These are phyloP conservation scores for Cydia strobilella DNA, from an alignment of 1,140 invertebrate species.

Conservation along the genomic window DNA sequence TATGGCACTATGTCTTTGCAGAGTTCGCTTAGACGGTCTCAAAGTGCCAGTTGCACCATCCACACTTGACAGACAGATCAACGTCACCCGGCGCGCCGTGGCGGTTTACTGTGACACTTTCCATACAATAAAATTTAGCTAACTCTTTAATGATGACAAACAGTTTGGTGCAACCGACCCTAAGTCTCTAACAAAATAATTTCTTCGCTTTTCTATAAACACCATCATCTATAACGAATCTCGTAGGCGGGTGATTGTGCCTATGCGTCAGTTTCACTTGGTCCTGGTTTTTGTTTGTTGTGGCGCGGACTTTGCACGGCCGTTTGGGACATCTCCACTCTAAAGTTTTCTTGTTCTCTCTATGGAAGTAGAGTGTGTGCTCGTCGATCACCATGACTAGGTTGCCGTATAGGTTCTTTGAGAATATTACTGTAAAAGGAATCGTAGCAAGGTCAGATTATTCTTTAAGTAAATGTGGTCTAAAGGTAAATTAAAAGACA, in stretches of 20 bases:
- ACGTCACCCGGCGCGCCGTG: too few species aligned
- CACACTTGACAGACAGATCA: too few species aligned
- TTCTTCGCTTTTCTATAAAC: constrained; percentile 4
- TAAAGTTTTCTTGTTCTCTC: constrained; percentile 2
- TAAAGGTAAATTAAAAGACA: too few species aligned
- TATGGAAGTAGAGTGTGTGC: constrained; percentile 6
- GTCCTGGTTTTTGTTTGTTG: background rate
- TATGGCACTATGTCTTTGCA: too few species aligned
- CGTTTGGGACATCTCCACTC: background rate
- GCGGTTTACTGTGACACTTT: too few species aligned
- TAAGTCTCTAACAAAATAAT: too few species aligned
- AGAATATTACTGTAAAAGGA: background rate
- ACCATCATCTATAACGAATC: background rate
- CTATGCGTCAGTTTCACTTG: background rate
- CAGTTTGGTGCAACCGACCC: too few species aligned
- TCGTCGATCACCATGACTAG: constrained; percentile 18
- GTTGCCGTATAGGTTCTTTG: background rate
- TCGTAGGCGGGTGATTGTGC: background rate
- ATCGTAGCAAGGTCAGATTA: background rate
- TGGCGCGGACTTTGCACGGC: background rate
- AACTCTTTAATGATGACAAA: too few species aligned
- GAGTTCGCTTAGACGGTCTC: too few species aligned
- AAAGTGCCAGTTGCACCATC: too few species aligned
- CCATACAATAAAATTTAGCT: too few species aligned
- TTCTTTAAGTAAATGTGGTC: too few species aligned